A percentile compares a stretch with the other conserved stretches of the same genome.
Evolutionary conservation across 2,888 invertebrate species (phyloP).

Genomic region (Steinernema hermaphroditum): DNA sequence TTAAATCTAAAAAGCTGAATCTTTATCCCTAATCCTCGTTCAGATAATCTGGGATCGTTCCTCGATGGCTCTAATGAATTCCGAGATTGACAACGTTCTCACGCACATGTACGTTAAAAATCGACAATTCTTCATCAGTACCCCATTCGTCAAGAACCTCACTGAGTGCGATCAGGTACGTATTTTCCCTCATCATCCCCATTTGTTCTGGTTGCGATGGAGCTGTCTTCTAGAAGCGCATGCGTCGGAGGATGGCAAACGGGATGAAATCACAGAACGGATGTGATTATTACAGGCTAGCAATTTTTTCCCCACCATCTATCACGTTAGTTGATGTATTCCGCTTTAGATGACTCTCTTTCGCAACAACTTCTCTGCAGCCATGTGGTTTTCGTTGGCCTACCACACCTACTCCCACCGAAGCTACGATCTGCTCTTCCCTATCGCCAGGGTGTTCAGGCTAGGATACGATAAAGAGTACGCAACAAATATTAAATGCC

Average conservation of each 20-base stretch:
- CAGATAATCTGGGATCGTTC: neutral
- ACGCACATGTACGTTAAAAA: neutral
- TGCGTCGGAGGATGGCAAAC: neutral
- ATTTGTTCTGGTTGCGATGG: neutral
- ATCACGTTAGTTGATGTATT: neutral
- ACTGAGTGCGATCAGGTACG: neutral
- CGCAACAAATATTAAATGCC: no score
- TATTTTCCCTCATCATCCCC: neutral
- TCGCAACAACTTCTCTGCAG: neutral
- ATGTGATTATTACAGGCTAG: neutral
- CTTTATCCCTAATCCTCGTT: no score
- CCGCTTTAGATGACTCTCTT: neutral
- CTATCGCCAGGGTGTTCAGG: neutral
- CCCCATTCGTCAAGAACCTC: neutral
- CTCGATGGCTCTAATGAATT: neutral
- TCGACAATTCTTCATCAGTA: neutral
- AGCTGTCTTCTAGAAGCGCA: conserved; percentile 8
- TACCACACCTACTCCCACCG: neutral
- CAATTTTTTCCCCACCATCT: neutral
- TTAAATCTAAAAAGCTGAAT: no score
- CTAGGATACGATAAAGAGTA: neutral
- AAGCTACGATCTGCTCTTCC: neutral
- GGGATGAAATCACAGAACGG: neutral
- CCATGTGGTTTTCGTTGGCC: neutral
- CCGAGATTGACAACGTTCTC: neutral